Evolutionary conservation across 2,797 vertebrate genomes (phyloP).

Genomic region (Schizothorax lantsangensis): DNA sequence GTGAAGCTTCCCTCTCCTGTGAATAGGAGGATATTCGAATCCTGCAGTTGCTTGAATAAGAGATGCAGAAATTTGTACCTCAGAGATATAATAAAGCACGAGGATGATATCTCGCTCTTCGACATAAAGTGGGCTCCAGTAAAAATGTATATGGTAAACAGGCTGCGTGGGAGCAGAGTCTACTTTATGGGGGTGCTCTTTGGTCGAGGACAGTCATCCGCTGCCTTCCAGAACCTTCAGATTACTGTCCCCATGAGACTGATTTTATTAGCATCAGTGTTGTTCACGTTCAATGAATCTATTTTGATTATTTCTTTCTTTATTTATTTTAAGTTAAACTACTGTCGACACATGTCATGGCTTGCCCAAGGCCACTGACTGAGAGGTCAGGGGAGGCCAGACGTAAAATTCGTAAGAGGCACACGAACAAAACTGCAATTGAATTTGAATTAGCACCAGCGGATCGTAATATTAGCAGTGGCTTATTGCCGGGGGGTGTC

Average conservation of each 20-base stretch:
- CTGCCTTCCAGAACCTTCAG: not conserved
- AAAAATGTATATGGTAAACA: constrained; percentile 20
- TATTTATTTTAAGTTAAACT: not conserved
- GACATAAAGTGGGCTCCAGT: constrained; percentile 26
- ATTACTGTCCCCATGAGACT: not conserved
- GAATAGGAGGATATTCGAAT: constrained; percentile 32
- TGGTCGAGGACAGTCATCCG: not conserved
- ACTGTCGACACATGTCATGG: not conserved
- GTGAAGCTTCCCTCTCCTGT: constrained; percentile 44
- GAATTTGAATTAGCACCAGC: constrained; percentile 40
- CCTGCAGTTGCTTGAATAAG: constrained; percentile 43
- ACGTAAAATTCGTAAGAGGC: not conserved
- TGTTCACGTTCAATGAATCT: constrained; percentile 3
- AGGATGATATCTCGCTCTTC: constrained; percentile 36
- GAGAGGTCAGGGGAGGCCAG: constrained; percentile 15
- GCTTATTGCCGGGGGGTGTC: constrained; percentile 21
- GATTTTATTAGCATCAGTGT: not conserved
- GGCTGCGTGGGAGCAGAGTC: not conserved
- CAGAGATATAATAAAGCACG: constrained; percentile 35
- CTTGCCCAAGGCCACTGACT: not conserved
- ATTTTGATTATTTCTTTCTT: not conserved
- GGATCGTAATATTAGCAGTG: constrained; percentile 10
- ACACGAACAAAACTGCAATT: constrained; percentile 19
- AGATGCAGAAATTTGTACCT: constrained; percentile 49
- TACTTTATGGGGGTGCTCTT: not conserved